Conservation (phyloP, 2,113 vertebrate genomes). For the Laticauda laticaudata region DNA sequence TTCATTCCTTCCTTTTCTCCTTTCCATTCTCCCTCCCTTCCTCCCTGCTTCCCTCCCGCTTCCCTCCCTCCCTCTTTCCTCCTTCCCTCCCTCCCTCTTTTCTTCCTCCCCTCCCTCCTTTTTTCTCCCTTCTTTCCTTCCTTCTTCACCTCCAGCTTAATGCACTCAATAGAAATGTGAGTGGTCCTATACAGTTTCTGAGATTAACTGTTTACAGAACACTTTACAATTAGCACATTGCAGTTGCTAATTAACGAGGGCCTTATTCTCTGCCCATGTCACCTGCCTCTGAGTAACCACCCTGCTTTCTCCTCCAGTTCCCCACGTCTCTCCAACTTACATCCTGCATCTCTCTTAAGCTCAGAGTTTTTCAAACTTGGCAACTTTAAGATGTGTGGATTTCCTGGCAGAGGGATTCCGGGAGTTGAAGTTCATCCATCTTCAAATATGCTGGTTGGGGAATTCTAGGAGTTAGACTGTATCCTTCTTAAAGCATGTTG, state of each 20-base stretch:
- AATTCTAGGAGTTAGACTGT: too few species aligned
- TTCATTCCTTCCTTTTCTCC: too few species aligned
- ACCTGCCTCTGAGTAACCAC: background rate
- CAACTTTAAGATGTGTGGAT: too few species aligned
- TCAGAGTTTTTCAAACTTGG: background rate
- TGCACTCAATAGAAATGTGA: background rate
- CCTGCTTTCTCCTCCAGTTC: background rate
- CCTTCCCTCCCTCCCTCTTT: rapidly evolving
- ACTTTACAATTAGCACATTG: background rate
- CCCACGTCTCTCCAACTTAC: background rate
- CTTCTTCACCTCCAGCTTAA: background rate
- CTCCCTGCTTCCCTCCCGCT: rapidly evolving
- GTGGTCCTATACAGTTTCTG: background rate
- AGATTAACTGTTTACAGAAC: background rate
- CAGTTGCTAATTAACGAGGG: background rate
- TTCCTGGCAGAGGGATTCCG: background rate
- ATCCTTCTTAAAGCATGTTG: background rate
- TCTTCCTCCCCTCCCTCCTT: too few species aligned
- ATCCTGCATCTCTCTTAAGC: background rate
- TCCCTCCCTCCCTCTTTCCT: background rate
- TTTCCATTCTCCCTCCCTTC: too few species aligned
- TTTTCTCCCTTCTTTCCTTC: background rate
- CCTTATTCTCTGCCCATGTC: background rate
- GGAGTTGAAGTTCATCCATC: background rate
- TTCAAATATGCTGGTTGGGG: too few species aligned